Base-by-base conservation (phyloP, 2,797 vertebrate genomes). In the Epinephelus malabaricus region DNA sequence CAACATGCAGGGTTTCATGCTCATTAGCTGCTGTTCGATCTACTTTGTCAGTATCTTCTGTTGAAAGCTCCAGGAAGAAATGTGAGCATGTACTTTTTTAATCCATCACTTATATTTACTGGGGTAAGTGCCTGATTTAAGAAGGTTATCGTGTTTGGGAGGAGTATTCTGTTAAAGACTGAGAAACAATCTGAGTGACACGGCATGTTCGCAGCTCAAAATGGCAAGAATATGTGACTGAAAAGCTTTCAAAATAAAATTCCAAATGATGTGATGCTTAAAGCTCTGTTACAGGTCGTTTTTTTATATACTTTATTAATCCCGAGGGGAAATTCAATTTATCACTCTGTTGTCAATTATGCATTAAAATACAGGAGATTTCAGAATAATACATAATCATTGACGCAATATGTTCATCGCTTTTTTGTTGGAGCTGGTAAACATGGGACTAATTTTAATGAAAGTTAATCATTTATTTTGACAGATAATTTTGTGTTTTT, bases 121-220 rank as follows among this genome's bases (percentile, higher is more conserved):
- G 4, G 1, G n/a, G 21, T 0, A 58, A 50, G 27, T 73, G 18
- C 23, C 18, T 12, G 11, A 46, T 19, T 56, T 30, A 38, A 56
- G 5, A 43, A 25, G 30, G n/a, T 14, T 10, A 7, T 14, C 8
- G 30, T 5, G 14, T 54, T 61, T 60, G 49, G n/a, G 1, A 4
- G 10, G 49, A 53, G 8, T 47, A 3, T 49, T 27, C 13, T 8
- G 4, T 62, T 1, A 34, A 34, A 4, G 19, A 23, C 3, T 46
- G 45, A 14, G 3, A 25, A 50, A 47, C 14, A 53, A 30, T n/a
- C 14, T 34, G 23, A 50, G 17, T 0, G 55, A 43, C 3, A 46
- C 13, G 30, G 34, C 14, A 43, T n/a, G 0, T 40, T 13, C 0
- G 3, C 4, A 3, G 5, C 18, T 56, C 38, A 11, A 17, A 58